A percentile compares a stretch with the other conserved stretches of the same genome.
Conservation (phyloP, 2,113 vertebrate species). For the Pipra filicauda region DNA sequence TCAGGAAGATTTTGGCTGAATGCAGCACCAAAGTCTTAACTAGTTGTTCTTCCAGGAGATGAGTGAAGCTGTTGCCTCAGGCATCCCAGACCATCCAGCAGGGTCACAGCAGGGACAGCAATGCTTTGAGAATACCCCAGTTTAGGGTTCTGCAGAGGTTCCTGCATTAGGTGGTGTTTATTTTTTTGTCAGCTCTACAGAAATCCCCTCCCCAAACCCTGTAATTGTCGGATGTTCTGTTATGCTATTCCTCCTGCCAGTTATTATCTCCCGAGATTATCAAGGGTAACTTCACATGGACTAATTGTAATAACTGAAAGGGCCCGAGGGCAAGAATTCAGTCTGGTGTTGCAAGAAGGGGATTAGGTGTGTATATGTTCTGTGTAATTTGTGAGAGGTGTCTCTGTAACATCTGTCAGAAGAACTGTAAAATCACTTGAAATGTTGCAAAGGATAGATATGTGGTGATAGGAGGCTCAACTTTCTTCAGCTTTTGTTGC, state of each 20-base stretch:
- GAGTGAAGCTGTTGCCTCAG: neutral
- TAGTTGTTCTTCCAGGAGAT: neutral
- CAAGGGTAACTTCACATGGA: conserved; percentile 37
- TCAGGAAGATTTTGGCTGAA: neutral
- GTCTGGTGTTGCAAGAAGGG: conserved; percentile 3
- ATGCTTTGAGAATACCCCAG: neutral
- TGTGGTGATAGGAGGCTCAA: conserved; percentile 10
- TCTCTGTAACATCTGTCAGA: conserved; percentile 53
- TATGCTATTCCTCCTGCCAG: neutral
- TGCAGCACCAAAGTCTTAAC: neutral
- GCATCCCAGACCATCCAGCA: neutral
- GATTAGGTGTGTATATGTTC: conserved; percentile 54
- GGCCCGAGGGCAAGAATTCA: conserved; percentile 53
- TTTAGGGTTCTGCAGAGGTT: neutral
- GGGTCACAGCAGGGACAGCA: neutral
- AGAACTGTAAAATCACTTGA: conserved; percentile 7
- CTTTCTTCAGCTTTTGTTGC: conserved; percentile 12
- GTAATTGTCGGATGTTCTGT: conserved; percentile 27
- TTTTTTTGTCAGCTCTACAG: neutral
- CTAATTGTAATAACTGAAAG: conserved; percentile 47
- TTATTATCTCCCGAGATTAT: conserved; percentile 53
- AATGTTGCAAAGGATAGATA: neutral
- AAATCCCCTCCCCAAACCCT: neutral
- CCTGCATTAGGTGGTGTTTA: neutral
- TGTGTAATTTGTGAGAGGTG: conserved; percentile 47